A percentile compares a stretch with the other conserved stretches of the same genome.
Evolutionary conservation across 2,888 invertebrate species (phyloP).

Genomic region (Apamea anceps): DNA sequence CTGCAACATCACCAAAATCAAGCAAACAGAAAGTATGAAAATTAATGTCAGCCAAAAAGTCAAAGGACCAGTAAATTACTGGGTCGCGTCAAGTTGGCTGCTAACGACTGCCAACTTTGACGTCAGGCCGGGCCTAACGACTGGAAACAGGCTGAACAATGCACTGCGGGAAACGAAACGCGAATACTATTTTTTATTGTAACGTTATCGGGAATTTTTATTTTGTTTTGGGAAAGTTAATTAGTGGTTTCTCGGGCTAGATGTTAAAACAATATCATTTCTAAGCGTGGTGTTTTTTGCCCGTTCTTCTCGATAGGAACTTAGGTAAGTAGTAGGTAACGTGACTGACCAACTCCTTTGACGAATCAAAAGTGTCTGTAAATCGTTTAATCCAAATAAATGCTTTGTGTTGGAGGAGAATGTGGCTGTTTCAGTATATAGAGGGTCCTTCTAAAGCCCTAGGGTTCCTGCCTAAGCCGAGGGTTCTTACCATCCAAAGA

Average conservation of each 20-base stretch:
- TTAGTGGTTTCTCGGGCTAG: not conserved
- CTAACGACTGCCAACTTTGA: conserved; percentile 57
- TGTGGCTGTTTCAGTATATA: not conserved
- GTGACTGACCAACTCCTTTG: not conserved
- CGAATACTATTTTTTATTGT: conserved; percentile 19
- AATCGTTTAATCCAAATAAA: not conserved
- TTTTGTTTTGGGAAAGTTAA: not conserved
- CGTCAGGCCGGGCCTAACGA: conserved; percentile 35
- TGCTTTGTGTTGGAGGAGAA: not conserved
- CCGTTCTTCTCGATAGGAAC: not conserved
- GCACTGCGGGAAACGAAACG: conserved; percentile 33
- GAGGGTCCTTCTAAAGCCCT: no score
- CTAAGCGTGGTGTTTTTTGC: not conserved
- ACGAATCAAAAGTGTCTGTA: not conserved
- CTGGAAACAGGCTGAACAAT: conserved; percentile 47
- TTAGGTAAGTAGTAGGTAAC: not conserved
- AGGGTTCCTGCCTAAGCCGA: no score
- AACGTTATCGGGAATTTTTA: conserved; percentile 9
- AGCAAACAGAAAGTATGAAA: conserved; percentile 13
- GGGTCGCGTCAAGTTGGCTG: conserved; percentile 34
- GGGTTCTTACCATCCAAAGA: no score
- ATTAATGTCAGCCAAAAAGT: conserved; percentile 32
- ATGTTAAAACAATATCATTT: not conserved
- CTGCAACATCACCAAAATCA: conserved; percentile 16
- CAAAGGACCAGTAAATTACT: conserved; percentile 41